Base-by-base conservation (phyloP, 2,888 invertebrate species). In the Clepsis dumicolana region DNA sequence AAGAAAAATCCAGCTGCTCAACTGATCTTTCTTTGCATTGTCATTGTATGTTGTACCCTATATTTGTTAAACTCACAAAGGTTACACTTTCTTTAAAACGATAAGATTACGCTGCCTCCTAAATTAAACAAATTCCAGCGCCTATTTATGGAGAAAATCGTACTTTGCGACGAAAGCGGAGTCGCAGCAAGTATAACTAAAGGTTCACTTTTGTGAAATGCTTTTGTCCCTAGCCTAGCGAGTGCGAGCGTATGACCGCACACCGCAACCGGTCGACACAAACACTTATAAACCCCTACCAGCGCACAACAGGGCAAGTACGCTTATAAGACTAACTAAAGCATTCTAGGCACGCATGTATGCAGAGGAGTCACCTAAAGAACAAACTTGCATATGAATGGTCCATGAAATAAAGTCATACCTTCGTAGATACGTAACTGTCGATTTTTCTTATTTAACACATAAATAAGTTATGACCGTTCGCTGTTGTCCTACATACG, bases 251-350 rank as follows among this genome's bases (percentile, higher is more conserved):
- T 80, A 80, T 83, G 82, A 85, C 85, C 86, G 83, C 86, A 83
- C 84, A 81, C 80, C 79, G 80, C 81, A 83, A 85, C 85, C 86
- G 84, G 83, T 85, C 78, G 76, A 74, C 74, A 75, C 71, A 16
- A 64, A 54, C 70, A 64, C 64, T 53, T 61, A 35, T 14, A 60
- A 8, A 61, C 64, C 62, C 67, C 44, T 68, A 64, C 68, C 52
- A 63, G 52, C 41, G 59, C 68, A 53, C 41, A 38, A 57, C 60
- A 48, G 29, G 57, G 56, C 57, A 27, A 52, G 14, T 57, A 57
- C 63, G 52, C 59, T 68, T 59, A 59, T 56, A 50, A 41, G 64
- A 52, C 63, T 64, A 59, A 59, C 63, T 64, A 59, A 68, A 41
- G 60, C 68, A 68, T 68, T 68, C 68, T 64, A 68, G 53, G 53